Evolutionary conservation across 2,888 invertebrate species (phyloP), one percentile per base, ranked within the genome.

Genomic region (Stenodema calcarata): DNA sequence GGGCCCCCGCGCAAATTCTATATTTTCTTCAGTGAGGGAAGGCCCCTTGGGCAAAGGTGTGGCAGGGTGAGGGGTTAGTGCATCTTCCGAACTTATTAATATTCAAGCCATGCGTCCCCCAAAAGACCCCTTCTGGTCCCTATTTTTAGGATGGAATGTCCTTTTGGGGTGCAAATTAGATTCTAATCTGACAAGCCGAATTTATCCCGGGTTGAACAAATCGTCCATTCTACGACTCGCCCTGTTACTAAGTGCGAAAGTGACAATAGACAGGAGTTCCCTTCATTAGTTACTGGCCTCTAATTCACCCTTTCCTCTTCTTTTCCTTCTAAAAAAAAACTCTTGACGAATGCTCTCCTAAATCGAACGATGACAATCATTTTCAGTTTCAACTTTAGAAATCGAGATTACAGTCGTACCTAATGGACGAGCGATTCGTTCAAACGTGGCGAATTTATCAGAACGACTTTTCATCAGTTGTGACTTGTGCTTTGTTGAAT

Each of bases 1-100:
- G 23, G 23, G 62, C 9, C 23, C 23, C 62, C 62, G 54, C 62
- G 27, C 62, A 62, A 62, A 23, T 62, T 62, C 62, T 23, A 62
- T 2, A 62, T 62, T 62, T 62, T 62, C 62, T 62, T 62, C 9
- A 23, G 23, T 2, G 62, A 62, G 23, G 23, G 0, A 23, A 35
- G 62, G 23, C 62, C 23, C 23, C 27, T 6, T 9, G n/a, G 35
- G 41, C 73, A 73, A 35, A 41, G 12, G 54, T n/a, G n/a, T n/a
- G n/a, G n/a, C n/a, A 28, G 80, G 28, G 54, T 54, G 47, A 50
- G 54, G 47, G 44, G 54, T 27, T 23, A 80, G 28, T 11, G 80
- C 80, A 80, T 80, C 80, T 78, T 78, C 23, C 27, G 54, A 50
- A 80, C 80, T 80, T 80, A 80, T 80, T 80, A 80, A 80, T 80